Percentiles rank a stretch among this genome's conserved stretches.
Conservation (phyloP, 2,113 vertebrate genomes). For the Eurypyga helias region DNA sequence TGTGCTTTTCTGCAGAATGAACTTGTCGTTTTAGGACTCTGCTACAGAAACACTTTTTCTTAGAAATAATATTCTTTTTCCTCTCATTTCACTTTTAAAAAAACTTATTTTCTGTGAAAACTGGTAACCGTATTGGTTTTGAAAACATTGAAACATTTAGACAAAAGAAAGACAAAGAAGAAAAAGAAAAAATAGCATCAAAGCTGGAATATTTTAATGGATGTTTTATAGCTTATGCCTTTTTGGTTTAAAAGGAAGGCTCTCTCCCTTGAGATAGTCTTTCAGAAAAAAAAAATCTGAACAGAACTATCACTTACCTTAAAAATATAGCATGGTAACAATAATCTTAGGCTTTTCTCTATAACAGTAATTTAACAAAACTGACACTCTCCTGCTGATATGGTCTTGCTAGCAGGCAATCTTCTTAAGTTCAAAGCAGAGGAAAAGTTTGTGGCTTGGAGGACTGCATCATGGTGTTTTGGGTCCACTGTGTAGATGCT, state of each 20-base stretch:
- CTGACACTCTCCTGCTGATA: conserved; percentile 1
- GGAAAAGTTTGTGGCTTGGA: background rate
- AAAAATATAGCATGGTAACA: conserved; percentile 24
- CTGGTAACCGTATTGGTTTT: background rate
- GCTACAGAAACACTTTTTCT: background rate
- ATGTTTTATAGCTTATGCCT: background rate
- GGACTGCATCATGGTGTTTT: background rate
- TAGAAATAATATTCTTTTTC: background rate
- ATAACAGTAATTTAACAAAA: conserved; percentile 44
- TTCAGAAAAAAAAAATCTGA: conserved; percentile 4
- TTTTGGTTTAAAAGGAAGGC: background rate
- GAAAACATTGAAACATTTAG: conserved; percentile 13
- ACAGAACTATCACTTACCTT: conserved; percentile 7
- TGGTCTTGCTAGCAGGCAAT: background rate
- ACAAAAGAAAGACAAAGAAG: conserved; percentile 9
- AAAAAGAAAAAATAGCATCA: conserved; percentile 16
- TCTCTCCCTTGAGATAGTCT: background rate
- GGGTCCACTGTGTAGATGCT: background rate
- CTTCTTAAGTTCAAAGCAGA: background rate
- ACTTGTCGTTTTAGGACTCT: background rate
- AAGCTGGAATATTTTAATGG: conserved; percentile 31
- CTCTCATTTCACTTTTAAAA: background rate
- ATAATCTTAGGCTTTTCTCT: conserved; percentile 10
- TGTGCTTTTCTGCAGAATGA: background rate
- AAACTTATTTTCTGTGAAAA: background rate